Percentiles rank a stretch among this genome's conserved stretches.
These are phyloP conservation scores for Gallinago jamesoni DNA, from an alignment of 2,113 vertebrate species.

Conservation along the genomic window DNA sequence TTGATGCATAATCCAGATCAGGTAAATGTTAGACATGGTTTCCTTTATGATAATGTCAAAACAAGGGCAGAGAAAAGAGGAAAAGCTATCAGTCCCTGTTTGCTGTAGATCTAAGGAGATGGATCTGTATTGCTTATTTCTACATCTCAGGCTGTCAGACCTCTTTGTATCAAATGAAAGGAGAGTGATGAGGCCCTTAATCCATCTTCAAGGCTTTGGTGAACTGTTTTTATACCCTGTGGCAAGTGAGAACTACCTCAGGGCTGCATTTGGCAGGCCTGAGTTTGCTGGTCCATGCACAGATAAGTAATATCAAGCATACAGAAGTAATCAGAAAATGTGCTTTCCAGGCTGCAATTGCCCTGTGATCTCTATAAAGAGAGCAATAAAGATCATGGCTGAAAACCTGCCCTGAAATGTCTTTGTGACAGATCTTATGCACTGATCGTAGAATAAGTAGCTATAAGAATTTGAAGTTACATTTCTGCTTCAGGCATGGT, in stretches of 20 bases:
- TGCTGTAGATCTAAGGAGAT: not conserved
- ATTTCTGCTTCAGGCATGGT: accelerated
- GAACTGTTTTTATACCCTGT: not conserved
- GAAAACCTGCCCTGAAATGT: not conserved
- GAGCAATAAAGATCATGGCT: not conserved
- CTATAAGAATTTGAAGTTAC: not conserved
- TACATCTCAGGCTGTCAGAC: not conserved
- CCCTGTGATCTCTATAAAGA: not conserved
- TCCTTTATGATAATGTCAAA: not conserved
- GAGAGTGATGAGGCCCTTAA: not conserved
- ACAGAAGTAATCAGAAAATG: not conserved
- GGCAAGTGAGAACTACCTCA: not conserved
- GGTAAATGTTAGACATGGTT: conserved; percentile 68
- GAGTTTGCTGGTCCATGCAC: not conserved
- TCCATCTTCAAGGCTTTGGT: not conserved
- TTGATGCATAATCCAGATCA: conserved; percentile 94
- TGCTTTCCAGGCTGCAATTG: not conserved
- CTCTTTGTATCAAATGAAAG: not conserved
- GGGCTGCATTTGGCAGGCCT: not conserved
- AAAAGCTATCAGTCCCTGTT: not conserved
- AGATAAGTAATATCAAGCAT: not conserved
- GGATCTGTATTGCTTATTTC: not conserved
- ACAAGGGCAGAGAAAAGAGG: not conserved
- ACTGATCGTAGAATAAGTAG: not conserved
- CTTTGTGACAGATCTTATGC: not conserved